phyloP scores from a whole-genome alignment of 2,888 invertebrate species.

The Tricholauxania praeusta region DNA sequence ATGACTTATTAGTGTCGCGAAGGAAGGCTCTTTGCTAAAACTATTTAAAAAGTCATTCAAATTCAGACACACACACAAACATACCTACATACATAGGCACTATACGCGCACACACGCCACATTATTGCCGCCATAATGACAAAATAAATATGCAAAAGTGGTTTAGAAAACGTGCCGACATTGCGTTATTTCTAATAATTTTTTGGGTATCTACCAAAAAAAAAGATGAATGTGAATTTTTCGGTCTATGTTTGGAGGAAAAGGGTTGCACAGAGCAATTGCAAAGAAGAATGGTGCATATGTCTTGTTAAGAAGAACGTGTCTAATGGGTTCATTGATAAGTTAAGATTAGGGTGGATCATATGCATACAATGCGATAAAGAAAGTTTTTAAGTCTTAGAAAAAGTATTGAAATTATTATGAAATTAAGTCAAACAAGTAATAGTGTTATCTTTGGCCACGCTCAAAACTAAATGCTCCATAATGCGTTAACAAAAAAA shows the following conservation, averaged over 20 bases:
- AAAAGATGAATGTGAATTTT: constrained; percentile 55
- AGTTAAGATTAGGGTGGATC: no score
- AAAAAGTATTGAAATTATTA: no score
- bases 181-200: constrained; percentile 37
- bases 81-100: constrained; percentile 27
- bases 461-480: no score
- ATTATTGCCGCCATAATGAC: constrained; percentile 66
- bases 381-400: no score
- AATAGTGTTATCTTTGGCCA: no score
- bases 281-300: not conserved
- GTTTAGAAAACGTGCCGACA: constrained; percentile 58
- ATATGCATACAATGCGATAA: no score
- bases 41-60: constrained; percentile 67
- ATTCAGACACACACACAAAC: constrained; percentile 46
- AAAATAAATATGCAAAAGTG: constrained; percentile 67
- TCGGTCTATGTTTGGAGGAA: not conserved
- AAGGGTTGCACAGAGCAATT: no score
- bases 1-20: constrained; percentile 58
- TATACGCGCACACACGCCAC: constrained; percentile 27
- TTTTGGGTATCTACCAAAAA: constrained; percentile 29
- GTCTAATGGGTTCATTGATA: no score
- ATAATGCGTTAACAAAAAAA: no score
- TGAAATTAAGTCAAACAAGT: no score
- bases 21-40: constrained; percentile 47
- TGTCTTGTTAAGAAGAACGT: no score